Base-by-base conservation (phyloP, 1,140 invertebrate species). In the Holcopasites calliopsidis region DNA sequence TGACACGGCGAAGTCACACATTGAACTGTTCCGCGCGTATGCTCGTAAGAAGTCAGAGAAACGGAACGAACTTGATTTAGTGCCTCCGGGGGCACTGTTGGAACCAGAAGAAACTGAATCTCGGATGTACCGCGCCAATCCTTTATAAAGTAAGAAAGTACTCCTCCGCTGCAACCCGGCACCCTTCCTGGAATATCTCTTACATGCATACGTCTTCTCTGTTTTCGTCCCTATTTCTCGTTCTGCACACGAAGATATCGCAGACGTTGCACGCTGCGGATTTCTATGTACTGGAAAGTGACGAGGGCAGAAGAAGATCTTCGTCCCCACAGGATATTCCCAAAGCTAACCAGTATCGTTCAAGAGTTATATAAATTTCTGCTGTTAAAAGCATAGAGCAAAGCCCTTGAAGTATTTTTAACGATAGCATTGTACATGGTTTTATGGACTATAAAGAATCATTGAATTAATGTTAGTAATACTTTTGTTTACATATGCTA, bases 51-150 rank as follows among this genome's bases (percentile, higher is more conserved):
- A 57, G 52, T 47, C 49, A 58, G 62, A 68, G 64, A 55, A 75
- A 75, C 42, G 40, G 52, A 40, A 68, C 52, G 40, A 75, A 58
- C 31, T 75, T 75, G 52, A 75, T 75, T 68, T 58, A 68, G 40
- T 49, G 33, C 52, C 62, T 49, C 40, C 31, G 52, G 64, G 52
- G 57, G 26, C 64, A 21, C 47, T 64, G 62, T 26, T 57, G 16
- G 21, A 55, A 26, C 52, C 62, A 49, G 62, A 58, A 68, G 72
- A 68, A 57, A 68, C 52, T 44, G 72, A 74, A 74, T 74, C 72
- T 74, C 52, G 42, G n/a, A 75, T 58, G 50, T 26, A 62, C 47
- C 8, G 42, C 31, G 13, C 47, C 55, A 58, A 68, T 57, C 52
- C 54, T 75, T 68, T 75, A 57, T 49, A 68, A 68, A 64, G 47